Percentiles rank a stretch among this genome's conserved stretches.
Evolutionary conservation across 1,140 invertebrate genomes (phyloP).

Genomic region (Micrasema minimum): DNA sequence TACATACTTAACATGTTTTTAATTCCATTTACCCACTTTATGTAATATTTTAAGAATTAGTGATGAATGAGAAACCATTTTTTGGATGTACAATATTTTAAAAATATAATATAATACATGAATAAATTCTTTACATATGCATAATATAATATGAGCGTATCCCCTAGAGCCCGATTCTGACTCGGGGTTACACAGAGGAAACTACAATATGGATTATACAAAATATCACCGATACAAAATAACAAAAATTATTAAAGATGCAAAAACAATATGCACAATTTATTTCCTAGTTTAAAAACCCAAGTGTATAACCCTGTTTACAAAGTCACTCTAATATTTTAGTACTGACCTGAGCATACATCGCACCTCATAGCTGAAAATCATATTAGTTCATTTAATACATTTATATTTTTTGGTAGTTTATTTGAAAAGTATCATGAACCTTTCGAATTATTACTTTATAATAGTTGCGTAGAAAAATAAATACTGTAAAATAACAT

Average conservation of each 20-base stretch:
- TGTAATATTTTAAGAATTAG: no score
- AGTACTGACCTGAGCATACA: not conserved
- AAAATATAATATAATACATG: not conserved
- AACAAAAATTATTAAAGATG: constrained; percentile 25
- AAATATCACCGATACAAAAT: constrained; percentile 38
- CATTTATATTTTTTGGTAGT: no score
- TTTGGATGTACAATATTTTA: constrained; percentile 2
- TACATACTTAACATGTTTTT: constrained; percentile 1
- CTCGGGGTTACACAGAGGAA: constrained; percentile 17
- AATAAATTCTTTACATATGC: no score
- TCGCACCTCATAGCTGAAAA: no score
- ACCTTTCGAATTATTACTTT: no score
- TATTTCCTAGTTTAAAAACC: constrained; percentile 4
- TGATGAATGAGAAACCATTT: no score
- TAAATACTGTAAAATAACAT: no score
- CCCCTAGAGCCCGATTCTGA: constrained; percentile 2
- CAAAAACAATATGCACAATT: not conserved
- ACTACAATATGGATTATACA: constrained; percentile 31
- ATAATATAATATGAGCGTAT: not conserved
- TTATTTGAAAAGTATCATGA: no score
- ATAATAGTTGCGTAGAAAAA: no score
- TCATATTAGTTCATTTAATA: no score
- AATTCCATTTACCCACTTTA: no score
- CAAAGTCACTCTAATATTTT: constrained; percentile 20
- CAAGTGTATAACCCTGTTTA: constrained; percentile 29